A percentile compares a stretch with the other conserved stretches of the same genome.
phyloP scores from a whole-genome alignment of 2,797 vertebrate species.

The Taeniopygia guttata region DNA sequence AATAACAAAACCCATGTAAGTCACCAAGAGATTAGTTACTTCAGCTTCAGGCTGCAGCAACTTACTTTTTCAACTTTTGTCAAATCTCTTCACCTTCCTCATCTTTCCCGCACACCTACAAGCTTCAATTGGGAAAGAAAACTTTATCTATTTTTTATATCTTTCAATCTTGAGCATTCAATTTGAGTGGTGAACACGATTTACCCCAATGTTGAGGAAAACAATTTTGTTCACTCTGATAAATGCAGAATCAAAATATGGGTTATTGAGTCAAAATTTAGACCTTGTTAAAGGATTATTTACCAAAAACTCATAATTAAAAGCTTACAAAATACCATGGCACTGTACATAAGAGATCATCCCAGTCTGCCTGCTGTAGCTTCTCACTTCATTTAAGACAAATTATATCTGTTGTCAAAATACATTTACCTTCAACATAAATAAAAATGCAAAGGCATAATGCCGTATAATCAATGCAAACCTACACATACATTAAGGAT shows the following conservation, averaged over 20 bases:
- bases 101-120: not conserved
- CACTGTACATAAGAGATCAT: not conserved
- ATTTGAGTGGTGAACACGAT: not conserved
- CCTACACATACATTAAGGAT: not conserved
- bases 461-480: not conserved
- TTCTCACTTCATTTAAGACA: not conserved
- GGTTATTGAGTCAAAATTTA: not conserved
- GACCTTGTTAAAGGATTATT: not conserved
- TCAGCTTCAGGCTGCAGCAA: not conserved
- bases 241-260: not conserved
- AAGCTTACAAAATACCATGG: not conserved
- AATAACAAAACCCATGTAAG: not conserved
- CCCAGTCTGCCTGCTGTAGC: not conserved
- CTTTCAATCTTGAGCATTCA: not conserved
- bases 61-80: not conserved
- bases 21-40: slow-evolving; percentile 27
- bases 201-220: not conserved
- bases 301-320: not conserved
- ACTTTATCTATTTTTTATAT: not conserved
- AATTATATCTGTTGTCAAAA: not conserved
- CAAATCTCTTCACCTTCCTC: not conserved
- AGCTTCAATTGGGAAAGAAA: not conserved
- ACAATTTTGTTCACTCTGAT: not conserved
- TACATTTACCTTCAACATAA: not conserved
- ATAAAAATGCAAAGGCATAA: not conserved